Percentiles rank a stretch among this genome's conserved stretches.
phyloP scores from a whole-genome alignment of 2,888 invertebrate genomes.

The Hyles lineata region DNA sequence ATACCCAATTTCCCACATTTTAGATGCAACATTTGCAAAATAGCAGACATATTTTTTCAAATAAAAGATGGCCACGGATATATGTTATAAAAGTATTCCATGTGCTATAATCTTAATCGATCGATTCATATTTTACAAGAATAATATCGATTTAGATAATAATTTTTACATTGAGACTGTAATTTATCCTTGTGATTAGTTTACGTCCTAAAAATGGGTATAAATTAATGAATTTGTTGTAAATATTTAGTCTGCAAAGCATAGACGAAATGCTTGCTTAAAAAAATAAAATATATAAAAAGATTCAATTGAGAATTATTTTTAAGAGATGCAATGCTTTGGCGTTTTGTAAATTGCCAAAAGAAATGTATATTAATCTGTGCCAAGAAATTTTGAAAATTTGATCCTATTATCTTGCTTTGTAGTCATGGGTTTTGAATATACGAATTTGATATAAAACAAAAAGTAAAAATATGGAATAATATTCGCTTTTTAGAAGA shows the following conservation, averaged over 20 bases:
- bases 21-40: neutral
- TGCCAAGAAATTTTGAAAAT: conserved; percentile 15
- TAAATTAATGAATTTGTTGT: conserved; percentile 34
- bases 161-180: conserved; percentile 35
- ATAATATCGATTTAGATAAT: conserved; percentile 8
- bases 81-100: neutral
- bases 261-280: conserved; percentile 46
- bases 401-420: neutral
- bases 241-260: conserved; percentile 50
- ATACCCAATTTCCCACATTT: neutral
- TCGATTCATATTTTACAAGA: neutral
- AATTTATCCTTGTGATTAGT: conserved; percentile 35
- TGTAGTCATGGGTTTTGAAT: neutral
- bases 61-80: conserved; percentile 1
- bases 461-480: neutral
- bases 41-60: neutral
- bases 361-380: neutral
- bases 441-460: neutral
- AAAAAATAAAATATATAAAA: conserved; percentile 28
- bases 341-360: neutral
- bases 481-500: neutral
- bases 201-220: conserved; percentile 34
- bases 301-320: conserved; percentile 6
- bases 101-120: neutral
- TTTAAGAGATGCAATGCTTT: conserved; percentile 3